Evolutionary conservation across 30 jellyfish, hydroid and myxozoan genomes (phyloP), one percentile per base, ranked within the genome.

Genomic region (Catostylus mosaicus): DNA sequence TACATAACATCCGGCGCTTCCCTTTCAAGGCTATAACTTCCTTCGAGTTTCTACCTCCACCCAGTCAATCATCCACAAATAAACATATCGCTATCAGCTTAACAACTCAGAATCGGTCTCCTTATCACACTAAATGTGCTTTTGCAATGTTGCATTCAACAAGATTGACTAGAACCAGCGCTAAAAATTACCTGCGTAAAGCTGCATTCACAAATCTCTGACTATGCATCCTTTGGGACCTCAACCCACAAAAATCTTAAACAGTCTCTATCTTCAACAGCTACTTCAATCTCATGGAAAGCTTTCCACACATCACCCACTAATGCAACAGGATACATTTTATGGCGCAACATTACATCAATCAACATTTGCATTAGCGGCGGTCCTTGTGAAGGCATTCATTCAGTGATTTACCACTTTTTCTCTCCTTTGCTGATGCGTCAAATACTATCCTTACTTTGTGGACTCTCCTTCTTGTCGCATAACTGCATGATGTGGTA

Each of bases 101-200:
- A 59, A 80, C 56, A 77, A 77, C 67, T 57, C 88, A 1, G 88
- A 81, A 77, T 77, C 90, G 35, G 11, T 37, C 56, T 63, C 14
- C 63, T 64, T 75, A 65, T 80, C 40, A 22, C 57, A 24, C 32
- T 50, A 43, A 4, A 80, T 40, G 38, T 80, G 90, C 14, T 33
- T 35, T 60, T 61, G 72, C 66, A 60, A 19, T 29, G 69, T 61
- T 19, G 70, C 89, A 36, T 59, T 29, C 11, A 40, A 30, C 73
- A 80, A 50, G 31, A 73, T 50, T 73, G 85, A 48, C 85, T 48
- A 1, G 85, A 73, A 1, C 73, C 73, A 11, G 85, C 85, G 18
- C 85, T 73, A 73, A 50, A 73, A 33, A 73, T 48, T 3, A 48
- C 85, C 4, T 73, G 22, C 8, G 62, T 3, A 32, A 70, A 70